phyloP scores from a whole-genome alignment of 2,888 invertebrate species.

The Diarsia brunnea region DNA sequence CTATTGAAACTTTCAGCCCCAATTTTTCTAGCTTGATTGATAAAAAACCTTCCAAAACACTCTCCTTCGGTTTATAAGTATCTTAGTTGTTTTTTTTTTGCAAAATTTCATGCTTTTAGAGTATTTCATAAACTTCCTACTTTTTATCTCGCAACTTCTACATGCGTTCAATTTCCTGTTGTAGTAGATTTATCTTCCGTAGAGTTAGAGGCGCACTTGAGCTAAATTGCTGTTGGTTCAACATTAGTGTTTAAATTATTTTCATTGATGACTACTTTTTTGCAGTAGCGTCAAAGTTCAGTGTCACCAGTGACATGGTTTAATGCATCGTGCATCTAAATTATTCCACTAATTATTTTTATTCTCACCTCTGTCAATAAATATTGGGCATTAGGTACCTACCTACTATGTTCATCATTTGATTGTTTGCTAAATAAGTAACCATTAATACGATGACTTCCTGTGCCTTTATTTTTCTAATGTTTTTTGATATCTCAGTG shows the following conservation, averaged over 20 bases:
- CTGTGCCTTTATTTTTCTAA: conserved; percentile 15
- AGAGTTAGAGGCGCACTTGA: background rate
- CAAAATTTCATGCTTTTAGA: background rate
- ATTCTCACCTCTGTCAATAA: no score
- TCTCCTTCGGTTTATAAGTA: background rate
- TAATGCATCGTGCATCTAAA: background rate
- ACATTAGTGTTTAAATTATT: background rate
- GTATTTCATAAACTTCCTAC: background rate
- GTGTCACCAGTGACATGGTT: background rate
- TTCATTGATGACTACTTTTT: conserved; percentile 26
- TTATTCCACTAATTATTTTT: no score
- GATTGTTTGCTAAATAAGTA: background rate
- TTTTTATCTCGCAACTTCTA: background rate
- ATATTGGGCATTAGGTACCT: no score
- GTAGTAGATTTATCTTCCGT: background rate
- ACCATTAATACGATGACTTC: conserved; percentile 5
- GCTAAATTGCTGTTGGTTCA: background rate
- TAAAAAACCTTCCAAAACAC: background rate
- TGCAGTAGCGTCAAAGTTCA: background rate
- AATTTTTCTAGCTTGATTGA: no score
- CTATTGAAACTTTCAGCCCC: background rate
- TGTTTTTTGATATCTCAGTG: background rate
- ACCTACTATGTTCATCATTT: background rate
- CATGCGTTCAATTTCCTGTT: background rate
- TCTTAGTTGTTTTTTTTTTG: background rate